Conservation (phyloP, 2,797 vertebrate species). For the Sebastiscus tertius region DNA sequence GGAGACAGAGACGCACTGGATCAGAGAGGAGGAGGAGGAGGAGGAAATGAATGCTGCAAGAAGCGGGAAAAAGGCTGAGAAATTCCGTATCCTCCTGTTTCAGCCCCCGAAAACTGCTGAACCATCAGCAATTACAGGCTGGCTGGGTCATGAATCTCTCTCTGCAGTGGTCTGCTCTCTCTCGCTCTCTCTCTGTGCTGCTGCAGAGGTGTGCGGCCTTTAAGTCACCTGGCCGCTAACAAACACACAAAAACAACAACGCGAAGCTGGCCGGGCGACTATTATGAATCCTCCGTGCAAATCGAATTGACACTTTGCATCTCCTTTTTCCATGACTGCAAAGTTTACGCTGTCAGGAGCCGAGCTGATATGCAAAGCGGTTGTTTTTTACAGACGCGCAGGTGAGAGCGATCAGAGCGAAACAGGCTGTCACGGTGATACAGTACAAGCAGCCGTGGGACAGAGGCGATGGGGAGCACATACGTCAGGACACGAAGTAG, state of each 20-base stretch:
- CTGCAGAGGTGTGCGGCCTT: conserved; percentile 61
- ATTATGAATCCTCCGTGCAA: conserved; percentile 50
- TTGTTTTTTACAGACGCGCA: conserved; percentile 45
- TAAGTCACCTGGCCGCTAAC: conserved; percentile 56
- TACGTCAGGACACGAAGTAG: conserved; percentile 34
- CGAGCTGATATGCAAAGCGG: conserved; percentile 61
- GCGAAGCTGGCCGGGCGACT: not conserved
- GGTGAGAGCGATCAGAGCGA: conserved; percentile 57
- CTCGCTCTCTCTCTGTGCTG: conserved; percentile 48
- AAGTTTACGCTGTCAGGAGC: conserved; percentile 34
- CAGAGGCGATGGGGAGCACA: conserved; percentile 21
- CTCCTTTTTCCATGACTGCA: conserved; percentile 59
- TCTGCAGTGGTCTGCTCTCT: conserved; percentile 66
- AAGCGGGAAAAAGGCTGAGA: conserved; percentile 67
- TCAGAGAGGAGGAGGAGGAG: conserved; percentile 46
- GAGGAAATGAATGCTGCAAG: conserved; percentile 64
- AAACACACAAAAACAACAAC: not conserved
- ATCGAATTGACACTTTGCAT: conserved; percentile 64
- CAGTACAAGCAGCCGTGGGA: conserved; percentile 19
- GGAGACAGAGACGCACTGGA: conserved; percentile 35
- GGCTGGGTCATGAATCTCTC: conserved; percentile 76
- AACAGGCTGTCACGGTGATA: conserved; percentile 28
- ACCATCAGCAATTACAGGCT: conserved; percentile 78
- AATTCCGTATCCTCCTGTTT: conserved; percentile 74
- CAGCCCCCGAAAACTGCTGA: conserved; percentile 77